phyloP scores from a whole-genome alignment of 2,888 invertebrate genomes.

The Drosophila gaucha region DNA sequence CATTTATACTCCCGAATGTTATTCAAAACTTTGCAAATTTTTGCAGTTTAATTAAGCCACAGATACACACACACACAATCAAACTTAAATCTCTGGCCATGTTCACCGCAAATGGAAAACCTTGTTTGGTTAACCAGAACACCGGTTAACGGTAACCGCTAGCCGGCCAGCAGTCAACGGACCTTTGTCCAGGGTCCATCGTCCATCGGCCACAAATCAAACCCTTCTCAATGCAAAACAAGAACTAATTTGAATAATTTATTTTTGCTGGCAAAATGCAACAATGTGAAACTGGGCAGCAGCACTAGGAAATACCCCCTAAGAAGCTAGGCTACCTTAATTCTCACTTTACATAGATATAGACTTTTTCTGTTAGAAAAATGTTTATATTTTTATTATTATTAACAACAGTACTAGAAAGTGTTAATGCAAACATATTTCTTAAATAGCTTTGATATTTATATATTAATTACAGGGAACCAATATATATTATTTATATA shows the following conservation, averaged over 20 bases:
- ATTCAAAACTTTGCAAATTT: slow-evolving; percentile 29
- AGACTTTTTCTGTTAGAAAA: too few relatives aligned
- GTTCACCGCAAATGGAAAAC: slow-evolving; percentile 55
- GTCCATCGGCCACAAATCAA: slow-evolving; percentile 40
- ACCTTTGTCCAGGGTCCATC: not conserved
- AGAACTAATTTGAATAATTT: slow-evolving; percentile 67
- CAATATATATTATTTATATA: too few relatives aligned
- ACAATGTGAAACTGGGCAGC: not conserved
- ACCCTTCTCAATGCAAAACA: slow-evolving; percentile 57
- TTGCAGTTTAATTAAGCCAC: slow-evolving; percentile 37
- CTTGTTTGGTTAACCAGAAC: slow-evolving; percentile 49
- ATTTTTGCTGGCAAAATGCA: slow-evolving; percentile 31
- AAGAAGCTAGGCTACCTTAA: not conserved
- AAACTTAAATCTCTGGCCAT: not conserved
- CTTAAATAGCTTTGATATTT: too few relatives aligned
- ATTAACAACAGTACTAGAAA: too few relatives aligned
- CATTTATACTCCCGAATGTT: too few relatives aligned
- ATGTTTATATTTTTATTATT: too few relatives aligned
- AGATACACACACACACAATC: not conserved
- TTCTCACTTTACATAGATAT: too few relatives aligned
- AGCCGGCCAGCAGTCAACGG: slow-evolving; percentile 1
- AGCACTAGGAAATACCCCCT: not conserved
- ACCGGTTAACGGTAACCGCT: slow-evolving; percentile 20
- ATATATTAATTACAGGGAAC: too few relatives aligned
- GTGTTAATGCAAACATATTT: too few relatives aligned